Conservation (phyloP, 53 echinoderm and acorn worm species). For the Paracentrotus lividus region DNA sequence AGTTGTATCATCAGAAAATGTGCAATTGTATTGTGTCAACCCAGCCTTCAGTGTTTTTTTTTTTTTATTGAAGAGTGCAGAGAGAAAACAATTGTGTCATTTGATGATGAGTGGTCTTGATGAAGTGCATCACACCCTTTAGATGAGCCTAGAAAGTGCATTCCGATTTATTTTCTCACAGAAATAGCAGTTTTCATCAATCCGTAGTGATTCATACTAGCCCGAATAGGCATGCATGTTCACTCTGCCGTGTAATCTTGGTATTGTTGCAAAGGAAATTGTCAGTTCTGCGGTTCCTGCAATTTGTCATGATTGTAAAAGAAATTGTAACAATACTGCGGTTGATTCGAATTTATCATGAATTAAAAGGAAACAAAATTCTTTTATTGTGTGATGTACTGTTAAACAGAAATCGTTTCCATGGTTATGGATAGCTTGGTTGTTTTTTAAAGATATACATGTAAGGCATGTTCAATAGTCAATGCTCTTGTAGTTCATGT, state of each 20-base stretch:
- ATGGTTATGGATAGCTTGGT: neutral
- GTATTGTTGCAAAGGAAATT: slow-evolving; percentile 19
- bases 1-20: too few species aligned
- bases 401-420: neutral
- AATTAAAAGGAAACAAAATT: neutral
- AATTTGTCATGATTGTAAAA: neutral
- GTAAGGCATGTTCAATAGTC: neutral
- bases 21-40: neutral
- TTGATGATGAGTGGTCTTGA: neutral
- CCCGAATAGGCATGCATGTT: neutral
- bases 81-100: too few species aligned
- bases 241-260: neutral
- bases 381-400: neutral
- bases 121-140: neutral
- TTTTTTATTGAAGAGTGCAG: neutral
- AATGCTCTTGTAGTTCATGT: neutral
- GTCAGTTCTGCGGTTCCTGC: neutral
- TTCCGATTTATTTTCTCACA: slow-evolving; percentile 6
- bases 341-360: neutral
- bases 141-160: neutral
- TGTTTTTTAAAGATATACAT: neutral
- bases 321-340: too few species aligned
- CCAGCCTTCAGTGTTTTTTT: neutral
- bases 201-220: neutral
- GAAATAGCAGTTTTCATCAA: neutral